A percentile compares a stretch with the other conserved stretches of the same genome.
phyloP scores from a whole-genome alignment of 2,113 vertebrate species.

The Baryphthengus martii region DNA sequence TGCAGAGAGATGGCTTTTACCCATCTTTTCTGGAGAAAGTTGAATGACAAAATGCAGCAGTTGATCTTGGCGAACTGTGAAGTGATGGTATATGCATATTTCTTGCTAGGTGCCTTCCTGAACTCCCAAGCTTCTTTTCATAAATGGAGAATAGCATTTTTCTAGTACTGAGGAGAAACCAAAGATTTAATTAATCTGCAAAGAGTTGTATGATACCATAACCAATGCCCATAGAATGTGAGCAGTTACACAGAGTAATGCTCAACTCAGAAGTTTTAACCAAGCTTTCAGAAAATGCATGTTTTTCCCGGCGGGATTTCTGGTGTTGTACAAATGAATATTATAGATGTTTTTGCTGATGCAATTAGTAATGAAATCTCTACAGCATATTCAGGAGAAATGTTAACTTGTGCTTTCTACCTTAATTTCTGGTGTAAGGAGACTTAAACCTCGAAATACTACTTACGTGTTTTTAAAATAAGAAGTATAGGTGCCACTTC shows the following conservation, averaged over 20 bases:
- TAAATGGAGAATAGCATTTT: not conserved
- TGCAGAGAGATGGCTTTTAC: not conserved
- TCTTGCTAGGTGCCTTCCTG: not conserved
- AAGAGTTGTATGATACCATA: not conserved
- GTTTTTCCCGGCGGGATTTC: not conserved
- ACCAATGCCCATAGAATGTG: not conserved
- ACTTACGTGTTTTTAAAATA: not conserved
- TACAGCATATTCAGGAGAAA: not conserved
- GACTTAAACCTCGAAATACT: not conserved
- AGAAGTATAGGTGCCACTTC: not conserved
- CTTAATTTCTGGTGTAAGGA: not conserved
- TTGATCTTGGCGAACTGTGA: not conserved
- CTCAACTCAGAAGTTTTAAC: not conserved
- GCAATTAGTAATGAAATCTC: not conserved
- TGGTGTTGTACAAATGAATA: not conserved
- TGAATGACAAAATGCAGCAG: not conserved
- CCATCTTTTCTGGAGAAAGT: not conserved
- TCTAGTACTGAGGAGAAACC: not conserved
- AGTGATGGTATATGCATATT: not conserved
- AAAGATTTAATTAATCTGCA: not conserved
- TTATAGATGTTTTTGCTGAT: not conserved
- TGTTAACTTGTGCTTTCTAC: not conserved
- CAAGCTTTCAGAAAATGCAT: not conserved
- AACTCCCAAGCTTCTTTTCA: not conserved
- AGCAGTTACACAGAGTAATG: not conserved